Evolutionary conservation across 2,888 invertebrate genomes (phyloP).

Genomic region (Hecatera dysodea): DNA sequence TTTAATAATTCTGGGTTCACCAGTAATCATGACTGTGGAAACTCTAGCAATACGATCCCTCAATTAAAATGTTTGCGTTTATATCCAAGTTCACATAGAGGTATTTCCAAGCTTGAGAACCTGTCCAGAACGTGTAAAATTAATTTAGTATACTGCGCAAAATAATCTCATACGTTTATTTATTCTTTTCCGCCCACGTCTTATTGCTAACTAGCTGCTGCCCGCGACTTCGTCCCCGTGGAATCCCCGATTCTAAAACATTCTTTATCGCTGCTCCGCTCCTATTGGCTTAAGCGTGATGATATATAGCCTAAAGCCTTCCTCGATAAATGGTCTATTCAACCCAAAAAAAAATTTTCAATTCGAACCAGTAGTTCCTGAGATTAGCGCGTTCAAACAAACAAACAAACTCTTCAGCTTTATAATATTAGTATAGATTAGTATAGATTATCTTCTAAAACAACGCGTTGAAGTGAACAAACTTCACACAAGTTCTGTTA

Average conservation of each 20-base stretch:
- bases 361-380: too few relatives aligned
- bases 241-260: too few relatives aligned
- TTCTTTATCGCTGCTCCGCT: too few relatives aligned
- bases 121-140: slow-evolving; percentile 55
- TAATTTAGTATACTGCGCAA: slow-evolving; percentile 50
- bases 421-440: too few relatives aligned
- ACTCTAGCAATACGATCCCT: slow-evolving; percentile 7
- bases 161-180: slow-evolving; percentile 52
- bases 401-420: too few relatives aligned
- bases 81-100: slow-evolving; percentile 24
- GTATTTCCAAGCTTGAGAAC: slow-evolving; percentile 47
- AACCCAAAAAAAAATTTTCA: too few relatives aligned
- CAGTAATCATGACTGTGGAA: slow-evolving; percentile 9
- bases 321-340: too few relatives aligned
- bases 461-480: slow-evolving; percentile 18
- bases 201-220: slow-evolving; percentile 56
- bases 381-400: too few relatives aligned
- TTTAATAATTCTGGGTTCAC: slow-evolving; percentile 30
- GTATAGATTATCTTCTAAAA: slow-evolving; percentile 44
- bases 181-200: slow-evolving; percentile 47
- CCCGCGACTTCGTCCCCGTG: too few relatives aligned
- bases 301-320: too few relatives aligned
- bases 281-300: too few relatives aligned
- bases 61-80: slow-evolving; percentile 10
- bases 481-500: slow-evolving; percentile 33